phyloP scores from a whole-genome alignment of 2,113 vertebrate genomes.

The Pelusios castaneus region DNA sequence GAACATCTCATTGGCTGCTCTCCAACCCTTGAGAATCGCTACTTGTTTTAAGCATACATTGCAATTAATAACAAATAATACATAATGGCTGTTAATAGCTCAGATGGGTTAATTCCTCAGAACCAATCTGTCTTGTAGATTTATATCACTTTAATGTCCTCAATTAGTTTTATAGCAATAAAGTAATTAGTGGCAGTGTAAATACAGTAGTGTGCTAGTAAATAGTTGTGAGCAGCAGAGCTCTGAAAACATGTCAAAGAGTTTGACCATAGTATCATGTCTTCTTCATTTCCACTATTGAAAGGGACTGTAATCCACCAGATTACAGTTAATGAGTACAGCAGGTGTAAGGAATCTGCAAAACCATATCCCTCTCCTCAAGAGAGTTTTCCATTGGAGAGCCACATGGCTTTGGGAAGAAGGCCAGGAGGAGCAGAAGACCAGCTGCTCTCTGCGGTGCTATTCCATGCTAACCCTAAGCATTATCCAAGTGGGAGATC shows the following conservation, averaged over 20 bases:
- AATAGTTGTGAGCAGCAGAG: not conserved
- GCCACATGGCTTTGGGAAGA: not conserved
- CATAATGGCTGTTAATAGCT: not conserved
- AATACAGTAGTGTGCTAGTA: not conserved
- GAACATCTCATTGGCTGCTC: not conserved
- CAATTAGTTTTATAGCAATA: not conserved
- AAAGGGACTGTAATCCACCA: not conserved
- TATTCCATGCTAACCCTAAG: not conserved
- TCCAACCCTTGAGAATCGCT: not conserved
- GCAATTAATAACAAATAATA: not conserved
- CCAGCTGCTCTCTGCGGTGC: conserved; percentile 2
- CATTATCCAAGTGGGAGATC: not conserved
- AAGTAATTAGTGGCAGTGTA: not conserved
- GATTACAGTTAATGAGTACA: not conserved
- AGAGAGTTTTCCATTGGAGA: not conserved
- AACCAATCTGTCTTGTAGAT: not conserved
- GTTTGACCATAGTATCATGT: not conserved
- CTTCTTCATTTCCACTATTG: not conserved
- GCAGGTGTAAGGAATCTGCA: not conserved
- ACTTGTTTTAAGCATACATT: not conserved
- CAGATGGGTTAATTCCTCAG: not conserved
- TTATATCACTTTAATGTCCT: not conserved
- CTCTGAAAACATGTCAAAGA: not conserved
- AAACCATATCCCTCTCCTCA: not conserved
- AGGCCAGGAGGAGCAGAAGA: not conserved